phyloP scores from a whole-genome alignment of 1,140 invertebrate species.

The Adelges cooleyi region DNA sequence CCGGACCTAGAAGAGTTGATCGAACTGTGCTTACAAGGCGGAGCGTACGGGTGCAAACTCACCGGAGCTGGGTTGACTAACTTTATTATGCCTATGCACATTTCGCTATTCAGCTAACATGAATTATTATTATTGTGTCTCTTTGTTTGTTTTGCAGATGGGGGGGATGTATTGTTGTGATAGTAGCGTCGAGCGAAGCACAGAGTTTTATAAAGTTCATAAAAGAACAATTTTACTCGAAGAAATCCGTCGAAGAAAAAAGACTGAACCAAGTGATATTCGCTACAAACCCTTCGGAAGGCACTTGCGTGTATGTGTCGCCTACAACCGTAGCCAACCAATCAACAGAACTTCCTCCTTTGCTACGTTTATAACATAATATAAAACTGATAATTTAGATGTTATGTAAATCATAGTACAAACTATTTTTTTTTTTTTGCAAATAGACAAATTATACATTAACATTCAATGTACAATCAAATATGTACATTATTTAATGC shows the following conservation, averaged over 20 bases:
- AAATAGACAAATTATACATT: too few relatives aligned
- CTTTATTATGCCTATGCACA: too few relatives aligned
- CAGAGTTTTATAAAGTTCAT: constrained; percentile 57
- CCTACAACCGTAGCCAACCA: neutral
- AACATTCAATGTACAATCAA: too few relatives aligned
- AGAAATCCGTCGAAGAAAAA: constrained; percentile 29
- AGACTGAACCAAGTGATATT: neutral
- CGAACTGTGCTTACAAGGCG: constrained; percentile 54
- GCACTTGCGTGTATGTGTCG: neutral
- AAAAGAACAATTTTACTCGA: constrained; percentile 56
- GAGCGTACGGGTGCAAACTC: constrained; percentile 70
- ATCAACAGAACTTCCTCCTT: neutral
- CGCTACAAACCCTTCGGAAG: constrained; percentile 1
- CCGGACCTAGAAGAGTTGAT: constrained; percentile 75
- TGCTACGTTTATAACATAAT: neutral
- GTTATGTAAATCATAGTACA: too few relatives aligned
- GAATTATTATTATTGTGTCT: neutral
- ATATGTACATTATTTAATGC: too few relatives aligned
- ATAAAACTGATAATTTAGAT: too few relatives aligned
- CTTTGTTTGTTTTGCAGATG: constrained; percentile 49
- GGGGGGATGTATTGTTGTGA: constrained; percentile 89
- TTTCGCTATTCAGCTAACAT: neutral
- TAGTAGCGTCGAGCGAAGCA: constrained; percentile 56
- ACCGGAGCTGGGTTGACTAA: constrained; percentile 78
- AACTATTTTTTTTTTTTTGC: too few relatives aligned